Conservation (phyloP, 1,140 invertebrate species). For the Drosophila pseudoobscura region DNA sequence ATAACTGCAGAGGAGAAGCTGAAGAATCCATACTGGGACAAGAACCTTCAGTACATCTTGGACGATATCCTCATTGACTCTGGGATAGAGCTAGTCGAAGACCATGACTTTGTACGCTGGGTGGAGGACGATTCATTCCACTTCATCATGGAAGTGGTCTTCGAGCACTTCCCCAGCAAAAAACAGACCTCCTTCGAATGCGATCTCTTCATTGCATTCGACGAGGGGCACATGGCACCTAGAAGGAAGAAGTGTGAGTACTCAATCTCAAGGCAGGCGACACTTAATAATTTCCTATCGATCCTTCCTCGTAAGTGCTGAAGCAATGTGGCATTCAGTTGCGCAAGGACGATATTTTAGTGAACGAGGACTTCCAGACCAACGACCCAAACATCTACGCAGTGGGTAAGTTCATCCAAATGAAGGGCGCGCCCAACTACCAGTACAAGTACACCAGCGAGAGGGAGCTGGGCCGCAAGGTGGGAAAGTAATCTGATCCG, state of each 20-base stretch:
- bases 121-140: slow-evolving; percentile 1
- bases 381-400: slow-evolving; percentile 70
- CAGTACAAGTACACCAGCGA: slow-evolving; percentile 51
- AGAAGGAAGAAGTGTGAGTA: slow-evolving; percentile 20
- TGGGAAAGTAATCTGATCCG: not conserved
- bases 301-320: slow-evolving; percentile 17
- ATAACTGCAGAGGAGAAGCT: slow-evolving; percentile 11
- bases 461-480: slow-evolving; percentile 58
- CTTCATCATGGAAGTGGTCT: slow-evolving; percentile 53
- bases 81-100: slow-evolving; percentile 16
- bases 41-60: slow-evolving; percentile 51
- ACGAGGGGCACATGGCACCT: slow-evolving; percentile 31
- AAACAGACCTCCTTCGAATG: slow-evolving; percentile 29
- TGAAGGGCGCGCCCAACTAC: slow-evolving; percentile 42
- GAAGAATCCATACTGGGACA: slow-evolving; percentile 41
- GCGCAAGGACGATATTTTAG: slow-evolving; percentile 14
- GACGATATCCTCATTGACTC: slow-evolving; percentile 53
- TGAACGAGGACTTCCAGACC: slow-evolving; percentile 55
- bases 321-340: slow-evolving; percentile 8
- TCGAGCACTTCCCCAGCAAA: slow-evolving; percentile 20
- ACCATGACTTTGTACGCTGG: slow-evolving; percentile 43
- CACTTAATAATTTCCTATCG: too few species aligned
- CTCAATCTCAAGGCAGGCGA: too few species aligned
- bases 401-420: slow-evolving; percentile 42
- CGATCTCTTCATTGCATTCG: slow-evolving; percentile 67